These are phyloP conservation scores for Vimba vimba DNA, from an alignment of 2,113 vertebrate species.

Conservation along the genomic window DNA sequence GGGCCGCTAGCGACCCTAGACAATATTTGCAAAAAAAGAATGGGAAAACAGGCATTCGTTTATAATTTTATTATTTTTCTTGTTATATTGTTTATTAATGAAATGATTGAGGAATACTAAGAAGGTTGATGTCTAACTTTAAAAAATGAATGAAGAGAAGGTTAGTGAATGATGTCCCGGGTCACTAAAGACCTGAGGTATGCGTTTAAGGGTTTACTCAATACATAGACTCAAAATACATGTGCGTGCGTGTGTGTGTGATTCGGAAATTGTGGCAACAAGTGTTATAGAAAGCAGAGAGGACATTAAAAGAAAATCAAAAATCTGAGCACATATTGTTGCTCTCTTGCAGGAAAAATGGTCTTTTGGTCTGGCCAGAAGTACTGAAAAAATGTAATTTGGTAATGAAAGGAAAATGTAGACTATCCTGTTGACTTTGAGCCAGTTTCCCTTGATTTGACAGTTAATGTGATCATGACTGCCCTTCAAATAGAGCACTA, in stretches of 20 bases:
- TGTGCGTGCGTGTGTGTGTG: background rate
- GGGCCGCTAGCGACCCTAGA: no score
- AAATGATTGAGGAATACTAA: no score
- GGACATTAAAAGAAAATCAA: background rate
- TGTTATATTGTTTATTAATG: no score
- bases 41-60: no score
- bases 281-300: background rate
- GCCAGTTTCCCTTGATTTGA: slow-evolving; percentile 21
- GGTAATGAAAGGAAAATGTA: slow-evolving; percentile 31
- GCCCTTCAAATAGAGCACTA: slow-evolving; percentile 41
- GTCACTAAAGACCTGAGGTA: no score
- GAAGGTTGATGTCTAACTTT: no score
- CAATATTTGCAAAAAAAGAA: no score
- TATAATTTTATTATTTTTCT: no score
- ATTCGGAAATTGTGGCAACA: background rate
- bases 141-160: no score
- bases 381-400: background rate
- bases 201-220: background rate
- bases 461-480: slow-evolving; percentile 31
- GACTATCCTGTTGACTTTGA: slow-evolving; percentile 29
- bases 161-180: no score
- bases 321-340: slow-evolving; percentile 19
- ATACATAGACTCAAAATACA: background rate
- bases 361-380: slow-evolving; percentile 9
- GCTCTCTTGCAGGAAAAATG: background rate